Evolutionary conservation across 2,797 vertebrate genomes (phyloP), one percentile per base, ranked within the genome.

Genomic region (Rhynchotus rufescens): DNA sequence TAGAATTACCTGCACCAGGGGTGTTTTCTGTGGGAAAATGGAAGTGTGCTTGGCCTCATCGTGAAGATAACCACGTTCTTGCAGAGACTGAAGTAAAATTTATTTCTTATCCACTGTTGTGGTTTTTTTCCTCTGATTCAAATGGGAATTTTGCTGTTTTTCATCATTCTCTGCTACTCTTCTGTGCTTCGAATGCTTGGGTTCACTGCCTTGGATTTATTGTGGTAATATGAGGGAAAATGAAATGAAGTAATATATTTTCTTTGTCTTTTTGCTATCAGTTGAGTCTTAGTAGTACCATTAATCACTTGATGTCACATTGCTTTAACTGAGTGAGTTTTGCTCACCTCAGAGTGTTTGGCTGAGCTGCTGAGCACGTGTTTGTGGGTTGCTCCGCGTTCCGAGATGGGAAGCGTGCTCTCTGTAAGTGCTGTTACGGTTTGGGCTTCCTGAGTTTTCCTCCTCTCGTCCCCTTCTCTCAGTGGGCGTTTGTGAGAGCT

Each of bases 201-300:
- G 84, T 93, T 85, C 20, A 26, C 34, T 86, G 66, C 59, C 59
- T 91, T 0, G 2, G 49, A 85, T 94, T 90, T 94, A 90, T 84
- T 88, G 88, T 93, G 77, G 64, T 54, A 93, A 52, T 84, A 68
- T 1, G 7, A 86, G 74, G 67, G 47, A 54, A 91, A 93, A 93
- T 76, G 84, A 95, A 96, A 92, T 59, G 73, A 92, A 96, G 88
- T 80, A 74, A 76, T 93, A 73, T 34, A 84, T 96, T 96, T 93
- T 93, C 79, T 56, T 86, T 90, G 86, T 92, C 2, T 7, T 93
- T 73, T 73, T 87, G 79, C 86, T 92, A 86, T 92, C 93, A 85
- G 0, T 87, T 89, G 91, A 80, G 69, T 54, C 88, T 85, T 93
- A 59, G 88, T 74, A 76, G 80, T 76, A 44, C 65, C 72, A 65